Percentiles rank a stretch among this genome's conserved stretches.
Evolutionary conservation across 2,797 vertebrate genomes (phyloP).

Genomic region (Halcyon chelicuti): DNA sequence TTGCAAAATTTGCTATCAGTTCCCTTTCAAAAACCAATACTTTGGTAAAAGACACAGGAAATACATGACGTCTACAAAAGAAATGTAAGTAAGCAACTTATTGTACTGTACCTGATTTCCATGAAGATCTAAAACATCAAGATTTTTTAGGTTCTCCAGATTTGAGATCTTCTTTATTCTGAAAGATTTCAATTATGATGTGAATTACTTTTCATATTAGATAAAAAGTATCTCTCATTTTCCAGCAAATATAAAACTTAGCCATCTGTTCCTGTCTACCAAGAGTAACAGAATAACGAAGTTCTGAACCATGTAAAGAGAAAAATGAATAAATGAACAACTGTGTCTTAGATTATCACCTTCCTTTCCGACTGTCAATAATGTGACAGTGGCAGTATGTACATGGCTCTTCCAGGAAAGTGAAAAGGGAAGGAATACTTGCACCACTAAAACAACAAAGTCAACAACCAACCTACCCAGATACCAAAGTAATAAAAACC

Average conservation of each 20-base stretch:
- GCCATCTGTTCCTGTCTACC: background rate
- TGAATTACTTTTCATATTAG: background rate
- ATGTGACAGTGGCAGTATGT: background rate
- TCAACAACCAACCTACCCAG: background rate
- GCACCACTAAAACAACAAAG: background rate
- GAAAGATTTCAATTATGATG: constrained; percentile 34
- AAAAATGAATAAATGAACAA: background rate
- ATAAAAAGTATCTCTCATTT: background rate
- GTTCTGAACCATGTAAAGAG: background rate
- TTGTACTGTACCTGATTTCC: constrained; percentile 89
- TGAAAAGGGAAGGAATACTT: background rate
- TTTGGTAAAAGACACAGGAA: background rate
- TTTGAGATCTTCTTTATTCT: constrained; percentile 91
- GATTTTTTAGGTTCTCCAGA: constrained; percentile 86
- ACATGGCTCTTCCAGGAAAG: background rate
- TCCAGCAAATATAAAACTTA: background rate
- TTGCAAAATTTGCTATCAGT: background rate
- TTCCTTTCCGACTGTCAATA: background rate
- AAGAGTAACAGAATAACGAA: background rate
- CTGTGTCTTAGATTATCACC: background rate
- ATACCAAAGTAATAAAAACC: background rate
- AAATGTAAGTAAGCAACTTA: background rate
- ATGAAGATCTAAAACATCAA: constrained; percentile 94
- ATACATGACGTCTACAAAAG: background rate
- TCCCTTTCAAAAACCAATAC: background rate